These are phyloP conservation scores for Spongilla lacustris DNA, from an alignment of 37 sponge, comb jelly and placozoan genomes.

Conservation along the genomic window DNA sequence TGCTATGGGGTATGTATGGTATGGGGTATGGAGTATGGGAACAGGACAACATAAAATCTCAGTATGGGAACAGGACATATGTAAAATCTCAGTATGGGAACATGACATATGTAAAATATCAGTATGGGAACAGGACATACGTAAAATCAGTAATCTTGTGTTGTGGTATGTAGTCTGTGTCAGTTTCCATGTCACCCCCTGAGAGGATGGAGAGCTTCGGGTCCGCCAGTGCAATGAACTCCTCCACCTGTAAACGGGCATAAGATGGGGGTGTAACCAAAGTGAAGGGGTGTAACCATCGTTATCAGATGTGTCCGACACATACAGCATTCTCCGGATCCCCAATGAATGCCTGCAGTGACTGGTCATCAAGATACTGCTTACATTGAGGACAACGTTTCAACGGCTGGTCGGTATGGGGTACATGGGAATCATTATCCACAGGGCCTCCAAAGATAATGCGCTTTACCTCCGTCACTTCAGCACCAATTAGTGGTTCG, in stretches of 20 bases:
- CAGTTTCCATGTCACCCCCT: constrained; percentile 30
- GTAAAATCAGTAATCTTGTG: constrained; percentile 85
- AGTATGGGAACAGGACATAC: constrained; percentile 19
- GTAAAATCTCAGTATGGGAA: background rate
- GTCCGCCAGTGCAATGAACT: constrained; percentile 86
- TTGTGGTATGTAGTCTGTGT: constrained; percentile 64
- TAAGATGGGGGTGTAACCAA: background rate
- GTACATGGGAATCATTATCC: background rate
- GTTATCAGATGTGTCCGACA: background rate
- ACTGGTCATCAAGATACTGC: constrained; percentile 68
- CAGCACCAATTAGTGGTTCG: background rate
- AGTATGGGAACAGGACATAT: background rate
- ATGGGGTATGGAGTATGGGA: too few relatives aligned
- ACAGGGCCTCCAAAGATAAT: background rate
- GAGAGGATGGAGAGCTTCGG: constrained; percentile 67
- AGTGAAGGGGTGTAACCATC: background rate
- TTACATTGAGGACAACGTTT: constrained; percentile 54
- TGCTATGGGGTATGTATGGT: too few relatives aligned
- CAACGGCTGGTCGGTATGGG: constrained; percentile 36
- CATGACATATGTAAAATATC: background rate
- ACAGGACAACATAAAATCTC: too few relatives aligned
- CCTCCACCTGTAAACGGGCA: constrained; percentile 60
- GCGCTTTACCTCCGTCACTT: background rate
- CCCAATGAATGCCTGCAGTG: constrained; percentile 67
- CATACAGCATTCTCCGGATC: constrained; percentile 89